These are phyloP conservation scores for Phaethornis superciliosus DNA, from an alignment of 2,113 vertebrate species.

Conservation along the genomic window DNA sequence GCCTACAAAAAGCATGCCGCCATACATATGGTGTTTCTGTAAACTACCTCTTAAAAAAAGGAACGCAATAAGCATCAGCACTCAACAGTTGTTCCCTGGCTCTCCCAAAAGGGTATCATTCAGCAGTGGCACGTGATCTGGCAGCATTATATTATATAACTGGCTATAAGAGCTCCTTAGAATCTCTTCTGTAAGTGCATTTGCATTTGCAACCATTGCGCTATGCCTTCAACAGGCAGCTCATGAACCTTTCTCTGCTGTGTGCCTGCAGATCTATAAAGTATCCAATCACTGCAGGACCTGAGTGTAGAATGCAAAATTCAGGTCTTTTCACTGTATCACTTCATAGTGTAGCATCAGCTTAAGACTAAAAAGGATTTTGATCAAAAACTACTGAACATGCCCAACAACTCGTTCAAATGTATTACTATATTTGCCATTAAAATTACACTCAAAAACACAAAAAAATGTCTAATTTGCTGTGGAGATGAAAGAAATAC, in stretches of 20 bases:
- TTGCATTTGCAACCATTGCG: background rate
- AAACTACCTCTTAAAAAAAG: background rate
- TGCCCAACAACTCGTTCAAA: background rate
- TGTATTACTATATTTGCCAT: background rate
- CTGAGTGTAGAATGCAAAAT: background rate
- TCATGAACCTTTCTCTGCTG: background rate
- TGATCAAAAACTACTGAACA: background rate
- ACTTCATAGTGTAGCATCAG: background rate
- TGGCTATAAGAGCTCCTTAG: constrained; percentile 13
- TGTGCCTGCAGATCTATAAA: background rate
- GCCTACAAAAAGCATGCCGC: constrained; percentile 34
- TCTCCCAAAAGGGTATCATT: background rate
- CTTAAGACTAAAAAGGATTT: background rate
- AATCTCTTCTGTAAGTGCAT: background rate
- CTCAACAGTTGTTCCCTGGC: background rate
- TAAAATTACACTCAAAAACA: constrained; percentile 17
- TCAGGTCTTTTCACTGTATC: background rate
- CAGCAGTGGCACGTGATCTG: background rate
- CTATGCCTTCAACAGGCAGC: background rate
- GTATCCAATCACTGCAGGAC: background rate
- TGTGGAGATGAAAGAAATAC: background rate
- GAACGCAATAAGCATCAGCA: background rate
- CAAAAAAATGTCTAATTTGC: background rate
- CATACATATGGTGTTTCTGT: background rate
- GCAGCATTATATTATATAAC: background rate